These are phyloP conservation scores for Zaprionus obscuricornis DNA, from an alignment of 2,888 invertebrate species.

Conservation along the genomic window DNA sequence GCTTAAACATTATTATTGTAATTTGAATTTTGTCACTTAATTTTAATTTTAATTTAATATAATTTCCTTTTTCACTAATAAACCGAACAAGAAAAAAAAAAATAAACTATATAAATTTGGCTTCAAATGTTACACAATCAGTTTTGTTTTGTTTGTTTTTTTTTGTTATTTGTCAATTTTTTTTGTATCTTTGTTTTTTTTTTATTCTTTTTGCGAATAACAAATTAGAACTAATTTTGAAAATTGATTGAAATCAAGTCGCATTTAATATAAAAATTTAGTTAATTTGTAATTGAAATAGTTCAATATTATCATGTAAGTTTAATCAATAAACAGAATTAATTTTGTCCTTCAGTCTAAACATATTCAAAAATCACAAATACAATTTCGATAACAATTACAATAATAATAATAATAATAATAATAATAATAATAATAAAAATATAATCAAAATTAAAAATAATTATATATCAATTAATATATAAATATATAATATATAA, in stretches of 20 bases:
- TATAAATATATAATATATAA: constrained; percentile 37
- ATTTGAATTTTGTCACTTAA: constrained; percentile 58
- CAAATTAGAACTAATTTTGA: constrained; percentile 59
- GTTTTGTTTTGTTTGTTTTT: constrained; percentile 25
- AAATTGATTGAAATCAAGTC: constrained; percentile 38
- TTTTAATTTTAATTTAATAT: constrained; percentile 32
- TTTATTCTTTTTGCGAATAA: constrained; percentile 20
- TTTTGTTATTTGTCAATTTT: no score
- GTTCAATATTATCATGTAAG: constrained; percentile 50
- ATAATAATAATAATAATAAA: constrained; percentile 63
- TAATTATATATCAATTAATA: constrained; percentile 53
- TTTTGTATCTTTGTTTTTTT: constrained; percentile 4
- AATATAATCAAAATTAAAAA: constrained; percentile 65
- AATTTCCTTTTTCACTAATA: constrained; percentile 45
- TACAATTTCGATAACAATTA: constrained; percentile 78
- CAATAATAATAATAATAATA: constrained; percentile 75
- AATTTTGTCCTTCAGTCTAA: constrained; percentile 78
- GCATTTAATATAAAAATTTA: constrained; percentile 42
- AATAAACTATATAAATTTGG: constrained; percentile 51
- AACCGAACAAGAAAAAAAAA: constrained; percentile 35
- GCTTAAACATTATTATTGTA: constrained; percentile 72
- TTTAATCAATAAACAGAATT: constrained; percentile 62
- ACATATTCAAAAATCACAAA: constrained; percentile 78
- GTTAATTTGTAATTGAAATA: constrained; percentile 56
- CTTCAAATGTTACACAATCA: constrained; percentile 53